phyloP scores from a whole-genome alignment of 2,888 invertebrate genomes.

The Busseola fusca region DNA sequence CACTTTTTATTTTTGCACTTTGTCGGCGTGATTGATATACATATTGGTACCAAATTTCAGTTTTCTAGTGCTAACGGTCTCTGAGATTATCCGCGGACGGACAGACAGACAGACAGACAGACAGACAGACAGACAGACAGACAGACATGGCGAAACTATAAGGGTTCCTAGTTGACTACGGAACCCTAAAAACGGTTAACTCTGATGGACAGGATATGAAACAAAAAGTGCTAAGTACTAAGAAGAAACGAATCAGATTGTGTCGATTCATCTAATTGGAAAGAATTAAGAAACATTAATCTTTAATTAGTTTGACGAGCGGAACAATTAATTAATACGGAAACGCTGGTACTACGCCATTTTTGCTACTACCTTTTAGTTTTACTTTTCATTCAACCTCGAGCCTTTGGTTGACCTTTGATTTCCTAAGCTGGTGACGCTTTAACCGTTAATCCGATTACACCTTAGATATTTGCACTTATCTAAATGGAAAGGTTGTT shows the following conservation, averaged over 20 bases:
- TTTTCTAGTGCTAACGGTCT: no score
- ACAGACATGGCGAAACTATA: no score
- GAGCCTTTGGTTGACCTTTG: constrained; percentile 14
- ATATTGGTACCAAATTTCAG: no score
- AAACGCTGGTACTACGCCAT: constrained; percentile 15
- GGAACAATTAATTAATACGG: constrained; percentile 18
- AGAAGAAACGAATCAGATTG: not conserved
- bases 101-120: no score
- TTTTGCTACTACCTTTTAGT: constrained; percentile 11
- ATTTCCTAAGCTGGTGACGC: constrained; percentile 7
- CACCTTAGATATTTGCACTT: not conserved
- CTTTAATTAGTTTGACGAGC: constrained; percentile 23
- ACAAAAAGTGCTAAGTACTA: not conserved
- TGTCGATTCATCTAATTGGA: not conserved
- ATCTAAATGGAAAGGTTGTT: not conserved
- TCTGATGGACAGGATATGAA: not conserved
- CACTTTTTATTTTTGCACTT: no score
- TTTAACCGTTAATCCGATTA: constrained; percentile 14
- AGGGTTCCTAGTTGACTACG: no score
- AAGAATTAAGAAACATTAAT: constrained; percentile 12
- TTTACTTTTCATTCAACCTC: constrained; percentile 20
- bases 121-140: no score
- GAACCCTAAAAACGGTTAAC: no score
- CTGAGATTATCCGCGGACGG: no score
- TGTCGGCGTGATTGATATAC: no score